Evolutionary conservation across 30 jellyfish, hydroid and myxozoan genomes (phyloP).

Genomic region (Aurelia sp.): DNA sequence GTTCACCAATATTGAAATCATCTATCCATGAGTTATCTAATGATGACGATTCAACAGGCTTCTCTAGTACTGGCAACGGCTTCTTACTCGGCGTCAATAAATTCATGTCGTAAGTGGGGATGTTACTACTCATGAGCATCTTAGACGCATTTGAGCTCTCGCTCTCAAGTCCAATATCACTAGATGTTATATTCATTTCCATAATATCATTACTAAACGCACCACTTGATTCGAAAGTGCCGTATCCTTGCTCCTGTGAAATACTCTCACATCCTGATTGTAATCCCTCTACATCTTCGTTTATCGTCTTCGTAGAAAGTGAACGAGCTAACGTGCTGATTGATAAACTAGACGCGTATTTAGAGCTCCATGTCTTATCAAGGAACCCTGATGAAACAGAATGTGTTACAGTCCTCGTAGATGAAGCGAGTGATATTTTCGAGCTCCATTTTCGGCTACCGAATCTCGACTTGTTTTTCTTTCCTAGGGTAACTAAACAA

Average conservation of each 20-base stretch:
- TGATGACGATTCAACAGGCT: slow-evolving; percentile 34
- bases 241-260: slow-evolving; percentile 68
- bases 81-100: slow-evolving; percentile 65
- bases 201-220: slow-evolving; percentile 56
- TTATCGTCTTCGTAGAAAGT: slow-evolving; percentile 55
- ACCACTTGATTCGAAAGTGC: slow-evolving; percentile 61
- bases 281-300: slow-evolving; percentile 49
- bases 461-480: slow-evolving; percentile 24
- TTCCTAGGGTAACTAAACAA: slow-evolving; percentile 44
- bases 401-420: slow-evolving; percentile 28
- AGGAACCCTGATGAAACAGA: slow-evolving; percentile 65
- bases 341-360: slow-evolving; percentile 69
- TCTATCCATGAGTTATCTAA: slow-evolving; percentile 40
- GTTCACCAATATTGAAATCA: slow-evolving; percentile 25
- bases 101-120: slow-evolving; percentile 64
- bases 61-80: slow-evolving; percentile 9
- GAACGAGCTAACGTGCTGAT: slow-evolving; percentile 71
- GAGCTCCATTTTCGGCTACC: slow-evolving; percentile 58
- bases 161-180: slow-evolving; percentile 41
- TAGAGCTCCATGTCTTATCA: slow-evolving; percentile 72
- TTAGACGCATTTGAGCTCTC: slow-evolving; percentile 12
- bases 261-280: slow-evolving; percentile 38
- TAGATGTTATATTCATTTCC: slow-evolving; percentile 64
- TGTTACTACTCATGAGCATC: slow-evolving; percentile 10
- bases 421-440: slow-evolving; percentile 35